phyloP scores from a whole-genome alignment of 2,797 vertebrate genomes.

The Rhadinocentrus ornatus region DNA sequence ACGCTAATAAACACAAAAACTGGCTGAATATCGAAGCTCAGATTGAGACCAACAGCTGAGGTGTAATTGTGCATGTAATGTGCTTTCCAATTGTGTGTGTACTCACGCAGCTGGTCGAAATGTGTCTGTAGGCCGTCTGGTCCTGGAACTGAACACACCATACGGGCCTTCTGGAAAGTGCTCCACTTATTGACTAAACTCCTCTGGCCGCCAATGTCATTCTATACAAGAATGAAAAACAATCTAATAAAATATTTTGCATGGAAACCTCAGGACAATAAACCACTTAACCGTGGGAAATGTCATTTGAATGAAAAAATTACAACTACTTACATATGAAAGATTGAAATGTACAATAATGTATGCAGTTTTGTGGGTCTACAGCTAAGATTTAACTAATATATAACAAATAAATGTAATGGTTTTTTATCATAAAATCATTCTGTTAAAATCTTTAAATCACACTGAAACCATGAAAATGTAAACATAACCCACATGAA shows the following conservation, averaged over 20 bases:
- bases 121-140: slow-evolving; percentile 82
- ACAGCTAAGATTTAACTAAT: too few species aligned
- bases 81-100: slow-evolving; percentile 31
- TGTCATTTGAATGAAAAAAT: too few species aligned
- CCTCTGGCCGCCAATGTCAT: slow-evolving; percentile 86
- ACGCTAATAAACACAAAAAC: slow-evolving; percentile 23
- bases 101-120: slow-evolving; percentile 88
- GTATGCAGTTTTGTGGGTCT: too few species aligned
- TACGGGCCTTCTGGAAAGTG: slow-evolving; percentile 85
- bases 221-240: slow-evolving; percentile 61
- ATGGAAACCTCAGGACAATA: not conserved
- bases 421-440: not conserved
- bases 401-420: too few species aligned
- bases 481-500: not conserved
- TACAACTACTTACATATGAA: too few species aligned
- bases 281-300: not conserved
- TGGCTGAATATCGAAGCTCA: slow-evolving; percentile 12
- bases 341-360: too few species aligned
- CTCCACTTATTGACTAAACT: slow-evolving; percentile 89
- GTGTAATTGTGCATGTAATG: slow-evolving; percentile 43
- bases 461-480: not conserved
- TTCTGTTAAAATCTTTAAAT: not conserved
- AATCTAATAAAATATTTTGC: not conserved
- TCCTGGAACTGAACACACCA: slow-evolving; percentile 84
- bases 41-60: slow-evolving; percentile 14